Evolutionary conservation across 1,140 invertebrate species (phyloP), one percentile per base, ranked within the genome.

Genomic region (Caenorhabditis tropicalis): DNA sequence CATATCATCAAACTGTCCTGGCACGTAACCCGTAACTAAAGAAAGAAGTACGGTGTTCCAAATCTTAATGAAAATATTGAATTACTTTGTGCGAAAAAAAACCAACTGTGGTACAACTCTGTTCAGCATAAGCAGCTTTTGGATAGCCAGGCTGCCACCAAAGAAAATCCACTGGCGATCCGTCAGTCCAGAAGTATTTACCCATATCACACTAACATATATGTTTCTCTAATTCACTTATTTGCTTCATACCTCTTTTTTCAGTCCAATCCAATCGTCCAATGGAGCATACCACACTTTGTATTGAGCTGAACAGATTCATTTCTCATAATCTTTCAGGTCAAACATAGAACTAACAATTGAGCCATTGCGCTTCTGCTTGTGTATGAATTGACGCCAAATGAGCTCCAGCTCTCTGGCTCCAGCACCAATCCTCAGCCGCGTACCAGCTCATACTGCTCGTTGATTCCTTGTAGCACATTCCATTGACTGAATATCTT

Each of bases 251-350:
- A 36, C 58, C 31, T 74, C 65, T 43, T 43, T 39, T 24, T 74
- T 74, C 36, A 74, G 19, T 3, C 65, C 65, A 74, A 74, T 74
- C 65, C 65, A 74, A 15, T 43, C 65, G 31, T 74, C 65, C 36
- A 74, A 21, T 24, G 65, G 16, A 19, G 36, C 33, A 43, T 74
- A 74, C 65, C 65, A 74, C 7, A 74, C 36, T 24, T 74, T 74
- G 65, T 43, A 74, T 43, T 74, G 33, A 2, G 65, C 65, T 74
- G 7, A 74, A 74, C 33, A n/a, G 16, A 51, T 51, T 19, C 6
- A n/a, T 15, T 56, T 12, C 27, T 6, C 0, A 27, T 27, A 2
- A 24, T 56, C 27, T 27, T 2, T 43, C 39, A 12, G 12, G 12
- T 6, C 5, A 9, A 27, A 27, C 48, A 51, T 5, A 27, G 27